A percentile compares a stretch with the other conserved stretches of the same genome.
phyloP scores from a whole-genome alignment of 2,888 invertebrate genomes.

The Rhamphomyia laevipes region DNA sequence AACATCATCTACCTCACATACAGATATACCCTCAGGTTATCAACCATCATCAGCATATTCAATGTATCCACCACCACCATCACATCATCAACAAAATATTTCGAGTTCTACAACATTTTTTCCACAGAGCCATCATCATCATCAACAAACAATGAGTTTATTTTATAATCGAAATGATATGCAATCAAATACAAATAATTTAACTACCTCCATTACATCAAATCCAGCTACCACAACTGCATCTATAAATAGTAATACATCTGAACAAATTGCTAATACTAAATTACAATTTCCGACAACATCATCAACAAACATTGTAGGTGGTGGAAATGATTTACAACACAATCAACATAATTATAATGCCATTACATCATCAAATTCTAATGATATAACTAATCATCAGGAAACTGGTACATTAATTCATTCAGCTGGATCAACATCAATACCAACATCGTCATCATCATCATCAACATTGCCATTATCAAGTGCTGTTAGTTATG shows the following conservation, averaged over 20 bases:
- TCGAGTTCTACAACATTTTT: not conserved
- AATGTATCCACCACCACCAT: not conserved
- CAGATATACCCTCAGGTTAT: not conserved
- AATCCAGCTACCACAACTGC: not conserved
- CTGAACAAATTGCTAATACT: not conserved
- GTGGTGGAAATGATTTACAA: not conserved
- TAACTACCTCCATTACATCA: not conserved
- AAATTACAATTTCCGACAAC: not conserved
- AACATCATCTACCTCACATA: too few species aligned
- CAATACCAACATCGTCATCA: not conserved
- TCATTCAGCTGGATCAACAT: not conserved
- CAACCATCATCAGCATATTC: not conserved
- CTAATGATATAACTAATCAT: not conserved
- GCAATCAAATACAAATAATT: not conserved
- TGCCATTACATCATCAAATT: not conserved
- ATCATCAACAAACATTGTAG: not conserved
- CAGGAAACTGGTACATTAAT: not conserved
- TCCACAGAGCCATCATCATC: not conserved
- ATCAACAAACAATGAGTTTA: not conserved
- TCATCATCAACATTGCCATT: not conserved
- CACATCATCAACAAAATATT: not conserved
- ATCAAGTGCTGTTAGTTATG: too few species aligned
- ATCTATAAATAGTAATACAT: not conserved
- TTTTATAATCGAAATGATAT: slow-evolving; percentile 1
- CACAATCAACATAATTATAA: not conserved